Base-by-base conservation (phyloP, 2,888 invertebrate species). In the Mylabris sibirica region DNA sequence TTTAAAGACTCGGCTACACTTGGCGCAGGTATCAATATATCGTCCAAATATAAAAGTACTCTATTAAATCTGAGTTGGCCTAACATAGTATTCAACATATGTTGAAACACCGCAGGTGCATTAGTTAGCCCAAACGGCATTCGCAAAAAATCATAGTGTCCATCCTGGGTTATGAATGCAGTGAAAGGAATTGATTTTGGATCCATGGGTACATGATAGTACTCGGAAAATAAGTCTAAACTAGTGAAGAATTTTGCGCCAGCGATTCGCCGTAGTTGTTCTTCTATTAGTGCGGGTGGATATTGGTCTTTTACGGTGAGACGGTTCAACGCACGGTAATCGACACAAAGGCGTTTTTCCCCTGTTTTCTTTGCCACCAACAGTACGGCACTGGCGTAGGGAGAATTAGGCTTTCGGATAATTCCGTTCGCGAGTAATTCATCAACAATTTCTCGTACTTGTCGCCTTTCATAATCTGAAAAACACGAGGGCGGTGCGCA, bases 281-380 rank as follows among this genome's bases (percentile, higher is more conserved):
- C 80, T 24, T 79, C 74, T 5, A 83, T 77, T n/a, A 75, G 66
- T 0, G 81, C 80, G 2, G 81, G 49, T 0, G 82, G 81, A 64
- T 79, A 80, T 4, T 74, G 60, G 65, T 82, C 80, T 3, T 77
- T 74, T 0, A 76, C 69, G 0, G 80, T 82, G 0, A 74, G 69
- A 3, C 63, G 60, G 68, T 84, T 84, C 8, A 83, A 67, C 30
- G 63, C 63, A 9, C 81, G 64, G 26, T 75, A 83, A 68, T 78
- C 80, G 0, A 80, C 66, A 57, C 77, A 77, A 26, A 80, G 26
- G n/a, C 77, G 57, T 6, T 70, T 12, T 20, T 76, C 72, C 3
- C 76, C 76, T 20, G 69, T 74, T 65, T 75, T 77, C 69, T 79
- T 80, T 35, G 68, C 70, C 0, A 79, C 76, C 22, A 78, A 64